Evolutionary conservation across 35 echinoderm and acorn worm genomes (phyloP).

Genomic region (Ophiothrix spiculata): DNA sequence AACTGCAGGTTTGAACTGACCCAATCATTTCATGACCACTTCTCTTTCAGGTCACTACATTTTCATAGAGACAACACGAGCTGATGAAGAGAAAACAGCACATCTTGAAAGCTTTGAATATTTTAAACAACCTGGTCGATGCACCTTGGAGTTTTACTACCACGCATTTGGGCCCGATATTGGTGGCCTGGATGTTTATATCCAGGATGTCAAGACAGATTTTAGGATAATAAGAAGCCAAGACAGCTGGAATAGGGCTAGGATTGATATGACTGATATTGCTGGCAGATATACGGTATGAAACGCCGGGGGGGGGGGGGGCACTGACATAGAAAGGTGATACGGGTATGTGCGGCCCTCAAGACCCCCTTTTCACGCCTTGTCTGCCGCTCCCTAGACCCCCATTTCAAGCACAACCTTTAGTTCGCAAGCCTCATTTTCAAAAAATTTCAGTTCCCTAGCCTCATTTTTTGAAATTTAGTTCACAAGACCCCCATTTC

Average conservation of each 20-base stretch:
- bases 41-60: conserved; percentile 71
- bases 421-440: too few relatives aligned
- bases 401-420: too few relatives aligned
- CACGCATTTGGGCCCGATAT: conserved; percentile 66
- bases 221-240: conserved; percentile 10
- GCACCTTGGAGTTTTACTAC: conserved; percentile 54
- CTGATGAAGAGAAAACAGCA: conserved; percentile 30
- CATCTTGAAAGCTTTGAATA: conserved; percentile 40
- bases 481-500: too few relatives aligned
- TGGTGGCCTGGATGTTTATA: conserved; percentile 25
- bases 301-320: conserved; percentile 15
- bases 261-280: conserved; percentile 9
- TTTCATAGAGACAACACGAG: conserved; percentile 71
- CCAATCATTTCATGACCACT: too few relatives aligned
- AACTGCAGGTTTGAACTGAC: too few relatives aligned
- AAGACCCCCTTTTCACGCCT: too few relatives aligned
- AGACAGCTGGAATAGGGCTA: conserved; percentile 20
- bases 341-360: too few relatives aligned
- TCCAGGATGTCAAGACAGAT: background rate
- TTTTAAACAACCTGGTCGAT: conserved; percentile 33
- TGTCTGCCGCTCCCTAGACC: too few relatives aligned
- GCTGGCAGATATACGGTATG: conserved; percentile 30
- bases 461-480: too few relatives aligned
- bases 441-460: too few relatives aligned
- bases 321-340: too few relatives aligned